Conservation (phyloP, 2,888 invertebrate genomes). For the Netelia virgata region DNA sequence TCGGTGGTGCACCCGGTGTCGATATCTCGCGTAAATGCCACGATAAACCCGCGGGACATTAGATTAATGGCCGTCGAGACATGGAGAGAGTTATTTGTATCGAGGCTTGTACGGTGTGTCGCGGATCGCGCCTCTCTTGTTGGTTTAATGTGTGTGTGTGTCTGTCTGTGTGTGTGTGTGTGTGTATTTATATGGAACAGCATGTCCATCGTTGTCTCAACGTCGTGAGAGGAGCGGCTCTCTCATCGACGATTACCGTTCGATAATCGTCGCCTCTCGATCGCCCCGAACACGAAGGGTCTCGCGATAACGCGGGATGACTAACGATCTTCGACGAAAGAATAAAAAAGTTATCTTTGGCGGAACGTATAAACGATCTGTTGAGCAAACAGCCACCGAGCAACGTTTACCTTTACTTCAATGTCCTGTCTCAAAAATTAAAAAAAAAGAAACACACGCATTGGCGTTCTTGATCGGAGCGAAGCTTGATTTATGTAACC, state of each 20-base stretch:
- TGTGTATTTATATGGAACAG: background rate
- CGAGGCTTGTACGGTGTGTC: conserved; percentile 40
- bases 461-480: background rate
- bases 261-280: conserved; percentile 65
- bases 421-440: conserved; percentile 19
- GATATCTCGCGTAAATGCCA: conserved; percentile 73
- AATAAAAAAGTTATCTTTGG: conserved; percentile 30
- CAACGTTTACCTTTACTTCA: conserved; percentile 8
- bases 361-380: background rate
- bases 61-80: conserved; percentile 75
- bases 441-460: background rate
- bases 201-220: conserved; percentile 56
- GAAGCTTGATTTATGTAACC: background rate
- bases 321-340: conserved; percentile 48
- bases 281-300: conserved; percentile 53
- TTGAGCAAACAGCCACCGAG: conserved; percentile 24
- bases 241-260: conserved; percentile 65
- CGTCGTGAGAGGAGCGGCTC: conserved; percentile 46
- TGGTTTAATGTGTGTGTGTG: background rate
- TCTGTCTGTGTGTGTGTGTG: background rate
- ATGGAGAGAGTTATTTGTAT: conserved; percentile 67
- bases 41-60: conserved; percentile 76
- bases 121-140: conserved; percentile 42
- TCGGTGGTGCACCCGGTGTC: conserved; percentile 58
- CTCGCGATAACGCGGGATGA: conserved; percentile 52